Percentiles rank a stretch among this genome's conserved stretches.
Conservation (phyloP, 2,888 invertebrate genomes). For the Thereva nobilitata region DNA sequence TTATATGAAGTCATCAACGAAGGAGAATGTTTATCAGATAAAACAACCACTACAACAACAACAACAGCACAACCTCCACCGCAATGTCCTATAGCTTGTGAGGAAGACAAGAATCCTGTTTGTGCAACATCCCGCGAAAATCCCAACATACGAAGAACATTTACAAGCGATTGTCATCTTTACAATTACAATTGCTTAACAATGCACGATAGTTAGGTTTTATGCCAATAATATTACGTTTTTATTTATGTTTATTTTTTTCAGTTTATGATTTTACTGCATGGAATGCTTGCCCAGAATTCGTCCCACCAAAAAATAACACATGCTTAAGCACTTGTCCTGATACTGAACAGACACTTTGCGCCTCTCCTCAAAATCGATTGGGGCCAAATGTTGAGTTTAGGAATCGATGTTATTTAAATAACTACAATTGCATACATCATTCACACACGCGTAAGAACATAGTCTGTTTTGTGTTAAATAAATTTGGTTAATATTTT, state of each 20-base stretch:
- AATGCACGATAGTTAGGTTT: slow-evolving; percentile 1
- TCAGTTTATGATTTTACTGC: neutral
- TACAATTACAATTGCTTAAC: slow-evolving; percentile 11
- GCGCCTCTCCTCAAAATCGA: slow-evolving; percentile 4
- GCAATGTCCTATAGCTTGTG: neutral
- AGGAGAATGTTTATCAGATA: no score
- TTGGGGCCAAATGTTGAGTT: slow-evolving; percentile 10
- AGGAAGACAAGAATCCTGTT: neutral
- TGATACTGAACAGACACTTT: neutral
- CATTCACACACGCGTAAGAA: neutral
- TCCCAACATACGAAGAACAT: slow-evolving; percentile 15
- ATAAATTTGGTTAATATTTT: no score
- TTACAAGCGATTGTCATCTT: slow-evolving; percentile 4
- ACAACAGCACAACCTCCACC: no score
- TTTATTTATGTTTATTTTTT: neutral
- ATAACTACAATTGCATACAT: slow-evolving; percentile 12
- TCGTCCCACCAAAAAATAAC: neutral
- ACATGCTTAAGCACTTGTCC: neutral
- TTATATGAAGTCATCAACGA: no score
- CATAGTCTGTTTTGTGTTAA: no score
- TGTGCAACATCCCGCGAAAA: slow-evolving; percentile 9
- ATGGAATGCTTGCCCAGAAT: no score
- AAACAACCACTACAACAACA: no score
- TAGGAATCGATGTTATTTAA: neutral
- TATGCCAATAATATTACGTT: neutral